Evolutionary conservation across 2,888 invertebrate species (phyloP).

Genomic region (Drosophila mayaguana): DNA sequence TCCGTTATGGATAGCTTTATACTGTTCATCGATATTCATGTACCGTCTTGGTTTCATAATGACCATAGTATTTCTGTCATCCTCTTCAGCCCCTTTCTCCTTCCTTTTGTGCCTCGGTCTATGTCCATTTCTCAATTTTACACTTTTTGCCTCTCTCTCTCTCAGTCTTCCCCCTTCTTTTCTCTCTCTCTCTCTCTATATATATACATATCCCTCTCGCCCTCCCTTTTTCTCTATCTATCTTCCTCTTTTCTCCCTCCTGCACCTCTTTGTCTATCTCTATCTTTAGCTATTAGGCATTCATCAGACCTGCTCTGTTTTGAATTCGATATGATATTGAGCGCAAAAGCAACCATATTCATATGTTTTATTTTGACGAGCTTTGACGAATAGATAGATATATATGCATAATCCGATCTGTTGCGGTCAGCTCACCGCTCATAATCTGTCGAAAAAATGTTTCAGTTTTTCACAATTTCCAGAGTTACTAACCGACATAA

Average conservation of each 20-base stretch:
- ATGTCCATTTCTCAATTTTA: not conserved
- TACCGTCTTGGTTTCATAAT: no score
- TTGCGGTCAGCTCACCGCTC: constrained; percentile 41
- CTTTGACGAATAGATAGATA: not conserved
- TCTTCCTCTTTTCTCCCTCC: not conserved
- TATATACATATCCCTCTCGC: not conserved
- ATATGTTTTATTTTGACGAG: not conserved
- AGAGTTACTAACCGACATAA: constrained; percentile 47
- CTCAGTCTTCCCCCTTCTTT: not conserved
- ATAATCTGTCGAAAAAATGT: constrained; percentile 31
- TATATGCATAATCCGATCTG: constrained; percentile 42
- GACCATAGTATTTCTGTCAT: no score
- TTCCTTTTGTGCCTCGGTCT: no score
- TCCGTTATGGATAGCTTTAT: no score
- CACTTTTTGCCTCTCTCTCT: not conserved
- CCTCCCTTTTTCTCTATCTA: not conserved
- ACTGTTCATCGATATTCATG: no score
- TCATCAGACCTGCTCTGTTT: not conserved
- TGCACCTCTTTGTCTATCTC: not conserved
- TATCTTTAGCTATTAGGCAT: not conserved
- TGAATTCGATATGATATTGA: not conserved
- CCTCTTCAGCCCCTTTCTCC: no score
- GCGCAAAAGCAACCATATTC: not conserved
- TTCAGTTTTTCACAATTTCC: not conserved
- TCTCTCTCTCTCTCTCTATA: not conserved